Evolutionary conservation across 2,797 vertebrate genomes (phyloP).

Genomic region (Aselliscus stoliczkanus): DNA sequence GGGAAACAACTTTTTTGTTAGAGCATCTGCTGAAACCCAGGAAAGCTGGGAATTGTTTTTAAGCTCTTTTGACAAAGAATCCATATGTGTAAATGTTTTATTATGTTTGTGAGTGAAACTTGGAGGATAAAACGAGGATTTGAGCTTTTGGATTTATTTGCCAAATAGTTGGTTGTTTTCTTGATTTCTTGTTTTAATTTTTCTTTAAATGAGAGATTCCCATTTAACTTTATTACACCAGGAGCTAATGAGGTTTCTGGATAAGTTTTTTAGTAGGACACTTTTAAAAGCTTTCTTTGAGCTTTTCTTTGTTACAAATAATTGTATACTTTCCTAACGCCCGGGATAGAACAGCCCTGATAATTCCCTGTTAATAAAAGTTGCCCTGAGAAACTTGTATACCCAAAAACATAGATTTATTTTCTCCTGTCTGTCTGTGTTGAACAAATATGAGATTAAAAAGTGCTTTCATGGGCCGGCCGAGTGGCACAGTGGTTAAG

Average conservation of each 20-base stretch:
- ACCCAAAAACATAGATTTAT: background rate
- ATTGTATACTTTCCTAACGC: constrained; percentile 42
- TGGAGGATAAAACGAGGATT: background rate
- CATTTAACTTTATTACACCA: constrained; percentile 51
- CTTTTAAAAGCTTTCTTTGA: constrained; percentile 41
- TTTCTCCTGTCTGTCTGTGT: constrained; percentile 59
- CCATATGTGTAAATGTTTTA: background rate
- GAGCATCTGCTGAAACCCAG: background rate
- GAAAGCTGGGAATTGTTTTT: background rate
- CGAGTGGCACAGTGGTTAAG: too few relatives aligned
- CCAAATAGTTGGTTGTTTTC: constrained; percentile 48
- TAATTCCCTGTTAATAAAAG: constrained; percentile 40
- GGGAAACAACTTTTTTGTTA: background rate
- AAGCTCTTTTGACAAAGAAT: constrained; percentile 3
- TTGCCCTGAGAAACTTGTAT: background rate
- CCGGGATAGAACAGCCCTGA: background rate
- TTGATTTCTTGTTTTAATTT: constrained; percentile 72
- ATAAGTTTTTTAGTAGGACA: constrained; percentile 31
- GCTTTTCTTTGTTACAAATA: constrained; percentile 53
- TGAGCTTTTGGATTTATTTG: constrained; percentile 35
- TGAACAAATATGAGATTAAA: constrained; percentile 31
- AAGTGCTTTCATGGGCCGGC: too few relatives aligned
- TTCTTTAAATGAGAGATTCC: constrained; percentile 45
- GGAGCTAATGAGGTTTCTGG: constrained; percentile 47
- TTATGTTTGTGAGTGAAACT: constrained; percentile 3